Percentiles rank a stretch among this genome's conserved stretches.
Conservation (phyloP, 2,113 vertebrate genomes). For the Grammomys surdaster region DNA sequence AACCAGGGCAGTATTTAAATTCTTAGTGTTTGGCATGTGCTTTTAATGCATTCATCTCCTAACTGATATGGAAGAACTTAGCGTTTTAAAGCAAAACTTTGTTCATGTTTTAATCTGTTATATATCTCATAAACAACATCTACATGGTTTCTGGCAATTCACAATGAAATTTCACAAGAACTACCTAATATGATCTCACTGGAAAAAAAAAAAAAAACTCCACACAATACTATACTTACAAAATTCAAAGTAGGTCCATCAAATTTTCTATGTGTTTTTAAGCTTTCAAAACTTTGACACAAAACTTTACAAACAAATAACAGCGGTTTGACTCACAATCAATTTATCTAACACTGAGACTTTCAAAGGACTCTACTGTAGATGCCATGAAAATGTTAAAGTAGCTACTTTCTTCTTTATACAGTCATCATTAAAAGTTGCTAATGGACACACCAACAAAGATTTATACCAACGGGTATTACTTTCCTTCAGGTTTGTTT, state of each 20-base stretch:
- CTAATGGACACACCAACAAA: slow-evolving; percentile 33
- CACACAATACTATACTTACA: slow-evolving; percentile 30
- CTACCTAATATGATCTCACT: slow-evolving; percentile 45
- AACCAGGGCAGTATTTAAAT: slow-evolving; percentile 60
- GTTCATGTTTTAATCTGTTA: slow-evolving; percentile 59
- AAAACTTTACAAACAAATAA: slow-evolving; percentile 35
- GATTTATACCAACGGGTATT: slow-evolving; percentile 17
- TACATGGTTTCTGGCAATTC: slow-evolving; percentile 61
- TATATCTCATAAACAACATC: slow-evolving; percentile 54
- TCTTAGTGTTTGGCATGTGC: background rate
- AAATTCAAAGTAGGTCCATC: slow-evolving; percentile 66
- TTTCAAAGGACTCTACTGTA: slow-evolving; percentile 40
- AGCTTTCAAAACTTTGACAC: slow-evolving; percentile 68
- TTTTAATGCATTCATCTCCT: slow-evolving; percentile 46
- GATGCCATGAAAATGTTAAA: slow-evolving; percentile 58
- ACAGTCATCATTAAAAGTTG: slow-evolving; percentile 62
- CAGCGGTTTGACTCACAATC: slow-evolving; percentile 43
- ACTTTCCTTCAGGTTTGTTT: background rate
- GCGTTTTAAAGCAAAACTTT: slow-evolving; percentile 63
- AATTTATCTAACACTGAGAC: slow-evolving; percentile 64
- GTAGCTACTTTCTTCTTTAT: slow-evolving; percentile 22
- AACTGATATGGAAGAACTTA: slow-evolving; percentile 48
- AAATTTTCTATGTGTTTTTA: slow-evolving; percentile 50
- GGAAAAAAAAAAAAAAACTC: background rate
- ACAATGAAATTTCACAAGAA: slow-evolving; percentile 58